These are phyloP conservation scores for Euura saliciscinereae DNA, from an alignment of 1,140 invertebrate species.

Conservation along the genomic window DNA sequence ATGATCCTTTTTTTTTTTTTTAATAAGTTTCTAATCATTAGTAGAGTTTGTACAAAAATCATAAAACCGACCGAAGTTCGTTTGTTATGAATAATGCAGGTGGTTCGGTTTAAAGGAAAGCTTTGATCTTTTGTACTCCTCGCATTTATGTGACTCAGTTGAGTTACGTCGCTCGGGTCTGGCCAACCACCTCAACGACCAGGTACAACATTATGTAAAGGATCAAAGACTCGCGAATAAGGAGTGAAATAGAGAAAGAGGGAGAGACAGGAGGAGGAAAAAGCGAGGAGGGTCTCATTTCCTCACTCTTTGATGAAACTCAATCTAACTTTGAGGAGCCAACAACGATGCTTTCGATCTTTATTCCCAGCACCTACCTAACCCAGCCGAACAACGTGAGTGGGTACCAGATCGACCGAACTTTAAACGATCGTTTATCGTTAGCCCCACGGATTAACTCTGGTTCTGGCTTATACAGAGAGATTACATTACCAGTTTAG, in stretches of 20 bases:
- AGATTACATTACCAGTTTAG: not conserved
- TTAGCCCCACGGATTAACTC: not conserved
- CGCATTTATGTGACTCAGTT: slow-evolving; percentile 40
- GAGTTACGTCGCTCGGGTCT: slow-evolving; percentile 2
- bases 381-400: not conserved
- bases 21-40: no score
- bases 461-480: not conserved
- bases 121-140: slow-evolving; percentile 44
- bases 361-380: not conserved
- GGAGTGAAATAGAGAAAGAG: not conserved
- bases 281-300: not conserved
- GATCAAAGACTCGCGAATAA: not conserved
- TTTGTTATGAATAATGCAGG: slow-evolving; percentile 44
- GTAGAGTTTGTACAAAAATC: not conserved
- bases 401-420: not conserved
- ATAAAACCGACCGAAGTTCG: slow-evolving; percentile 17
- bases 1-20: no score
- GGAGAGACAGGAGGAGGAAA: not conserved
- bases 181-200: not conserved
- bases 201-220: not conserved
- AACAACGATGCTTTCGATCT: slow-evolving; percentile 1
- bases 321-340: slow-evolving; percentile 14
- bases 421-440: not conserved
- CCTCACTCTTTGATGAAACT: slow-evolving; percentile 11
- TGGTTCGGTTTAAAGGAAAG: slow-evolving; percentile 8